Evolutionary conservation across 2,113 vertebrate genomes (phyloP).

Genomic region (Saimiri boliviensis): DNA sequence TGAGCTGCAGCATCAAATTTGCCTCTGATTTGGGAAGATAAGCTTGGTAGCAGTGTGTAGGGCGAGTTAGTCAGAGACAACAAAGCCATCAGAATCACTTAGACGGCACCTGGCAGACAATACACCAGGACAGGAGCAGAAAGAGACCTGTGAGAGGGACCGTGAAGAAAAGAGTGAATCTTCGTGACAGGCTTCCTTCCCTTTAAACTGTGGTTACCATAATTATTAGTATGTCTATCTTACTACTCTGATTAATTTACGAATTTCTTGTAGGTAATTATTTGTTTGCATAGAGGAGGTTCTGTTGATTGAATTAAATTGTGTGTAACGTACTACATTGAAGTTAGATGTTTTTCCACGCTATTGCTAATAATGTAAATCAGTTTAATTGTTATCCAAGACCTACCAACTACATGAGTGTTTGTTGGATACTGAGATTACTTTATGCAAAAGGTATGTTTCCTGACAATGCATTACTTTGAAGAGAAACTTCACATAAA

Average conservation of each 20-base stretch:
- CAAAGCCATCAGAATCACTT: background rate
- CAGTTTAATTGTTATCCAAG: background rate
- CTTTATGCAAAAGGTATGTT: background rate
- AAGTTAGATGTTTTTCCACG: background rate
- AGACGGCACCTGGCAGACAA: background rate
- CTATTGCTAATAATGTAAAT: slow-evolving; percentile 11
- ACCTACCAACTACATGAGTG: background rate
- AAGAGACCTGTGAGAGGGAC: background rate
- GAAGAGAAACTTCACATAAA: background rate
- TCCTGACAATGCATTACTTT: background rate
- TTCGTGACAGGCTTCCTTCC: background rate
- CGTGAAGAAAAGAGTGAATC: background rate
- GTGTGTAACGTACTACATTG: background rate
- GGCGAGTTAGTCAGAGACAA: background rate
- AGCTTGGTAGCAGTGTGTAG: background rate
- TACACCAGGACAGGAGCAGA: background rate
- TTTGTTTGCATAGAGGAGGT: background rate
- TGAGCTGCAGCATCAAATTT: background rate
- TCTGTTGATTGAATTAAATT: slow-evolving; percentile 8
- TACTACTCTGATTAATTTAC: background rate
- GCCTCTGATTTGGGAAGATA: background rate
- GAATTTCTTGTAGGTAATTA: background rate
- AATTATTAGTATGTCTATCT: background rate
- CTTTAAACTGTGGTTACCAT: background rate
- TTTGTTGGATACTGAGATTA: background rate